These are phyloP conservation scores for Hermetia illucens DNA, from an alignment of 1,140 invertebrate species.

Conservation along the genomic window DNA sequence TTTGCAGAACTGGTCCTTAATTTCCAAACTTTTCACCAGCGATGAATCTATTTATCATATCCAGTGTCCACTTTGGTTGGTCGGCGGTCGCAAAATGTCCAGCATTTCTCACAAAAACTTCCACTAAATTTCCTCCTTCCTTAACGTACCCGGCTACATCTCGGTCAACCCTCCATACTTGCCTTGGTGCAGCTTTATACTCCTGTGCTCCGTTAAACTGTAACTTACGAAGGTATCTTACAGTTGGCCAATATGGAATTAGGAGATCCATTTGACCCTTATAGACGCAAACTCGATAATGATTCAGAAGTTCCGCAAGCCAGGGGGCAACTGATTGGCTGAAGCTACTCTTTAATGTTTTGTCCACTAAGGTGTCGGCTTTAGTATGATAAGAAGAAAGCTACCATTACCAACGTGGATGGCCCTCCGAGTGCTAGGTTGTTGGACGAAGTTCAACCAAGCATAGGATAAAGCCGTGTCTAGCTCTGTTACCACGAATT, in stretches of 20 bases:
- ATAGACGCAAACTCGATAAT: slow-evolving; percentile 60
- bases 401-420: slow-evolving; percentile 71
- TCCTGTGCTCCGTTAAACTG: slow-evolving; percentile 48
- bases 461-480: slow-evolving; percentile 28
- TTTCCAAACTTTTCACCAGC: no score
- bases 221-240: slow-evolving; percentile 52
- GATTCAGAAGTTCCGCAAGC: slow-evolving; percentile 49
- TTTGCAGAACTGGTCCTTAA: no score
- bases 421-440: slow-evolving; percentile 42
- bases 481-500: slow-evolving; percentile 51
- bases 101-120: slow-evolving; percentile 66
- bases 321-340: slow-evolving; percentile 68
- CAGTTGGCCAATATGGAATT: slow-evolving; percentile 62
- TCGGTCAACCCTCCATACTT: slow-evolving; percentile 50
- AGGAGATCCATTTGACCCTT: slow-evolving; percentile 78
- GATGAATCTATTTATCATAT: no score
- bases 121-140: slow-evolving; percentile 53
- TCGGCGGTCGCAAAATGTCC: slow-evolving; percentile 75
- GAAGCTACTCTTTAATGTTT: slow-evolving; percentile 57
- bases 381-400: slow-evolving; percentile 43
- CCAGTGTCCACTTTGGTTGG: slow-evolving; percentile 61
- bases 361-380: slow-evolving; percentile 41
- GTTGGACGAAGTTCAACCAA: slow-evolving; percentile 43
- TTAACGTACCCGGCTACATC: slow-evolving; percentile 68
- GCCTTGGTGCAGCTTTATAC: slow-evolving; percentile 48